phyloP scores from a whole-genome alignment of 2,113 vertebrate species.

The Ciconia maguari region DNA sequence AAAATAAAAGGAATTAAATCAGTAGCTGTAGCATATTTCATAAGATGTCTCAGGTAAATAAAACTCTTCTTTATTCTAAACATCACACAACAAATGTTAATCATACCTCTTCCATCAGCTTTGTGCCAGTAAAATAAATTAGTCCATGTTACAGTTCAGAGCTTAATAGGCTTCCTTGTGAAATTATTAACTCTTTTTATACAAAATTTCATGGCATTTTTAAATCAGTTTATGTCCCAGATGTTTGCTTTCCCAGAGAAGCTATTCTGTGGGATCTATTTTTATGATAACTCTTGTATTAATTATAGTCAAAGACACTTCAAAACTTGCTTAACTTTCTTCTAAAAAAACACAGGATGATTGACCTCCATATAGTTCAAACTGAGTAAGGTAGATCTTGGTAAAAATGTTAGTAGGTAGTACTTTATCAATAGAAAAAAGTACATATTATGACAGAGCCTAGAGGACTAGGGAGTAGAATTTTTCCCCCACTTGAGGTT shows the following conservation, averaged over 20 bases:
- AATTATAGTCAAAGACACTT: neutral
- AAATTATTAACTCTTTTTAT: neutral
- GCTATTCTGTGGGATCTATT: neutral
- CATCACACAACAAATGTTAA: neutral
- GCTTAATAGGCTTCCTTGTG: neutral
- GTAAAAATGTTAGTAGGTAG: neutral
- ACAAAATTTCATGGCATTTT: neutral
- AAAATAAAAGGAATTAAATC: neutral
- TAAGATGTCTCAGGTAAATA: neutral
- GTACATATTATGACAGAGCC: neutral
- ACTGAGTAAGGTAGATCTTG: neutral
- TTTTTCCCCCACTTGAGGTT: neutral
- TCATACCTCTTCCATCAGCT: constrained; percentile 10
- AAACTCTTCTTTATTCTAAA: neutral
- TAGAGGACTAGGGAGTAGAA: neutral
- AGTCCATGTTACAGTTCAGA: neutral
- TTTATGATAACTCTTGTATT: neutral
- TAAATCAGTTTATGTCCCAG: neutral
- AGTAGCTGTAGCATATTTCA: neutral
- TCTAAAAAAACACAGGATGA: neutral
- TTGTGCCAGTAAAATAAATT: constrained; percentile 7
- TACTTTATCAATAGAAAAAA: neutral
- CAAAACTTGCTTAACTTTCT: neutral
- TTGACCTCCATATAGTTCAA: neutral
- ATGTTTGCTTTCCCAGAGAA: neutral